Percentiles rank a stretch among this genome's conserved stretches.
These are phyloP conservation scores for Xyrichtys novacula DNA, from an alignment of 2,797 vertebrate species.

Conservation along the genomic window DNA sequence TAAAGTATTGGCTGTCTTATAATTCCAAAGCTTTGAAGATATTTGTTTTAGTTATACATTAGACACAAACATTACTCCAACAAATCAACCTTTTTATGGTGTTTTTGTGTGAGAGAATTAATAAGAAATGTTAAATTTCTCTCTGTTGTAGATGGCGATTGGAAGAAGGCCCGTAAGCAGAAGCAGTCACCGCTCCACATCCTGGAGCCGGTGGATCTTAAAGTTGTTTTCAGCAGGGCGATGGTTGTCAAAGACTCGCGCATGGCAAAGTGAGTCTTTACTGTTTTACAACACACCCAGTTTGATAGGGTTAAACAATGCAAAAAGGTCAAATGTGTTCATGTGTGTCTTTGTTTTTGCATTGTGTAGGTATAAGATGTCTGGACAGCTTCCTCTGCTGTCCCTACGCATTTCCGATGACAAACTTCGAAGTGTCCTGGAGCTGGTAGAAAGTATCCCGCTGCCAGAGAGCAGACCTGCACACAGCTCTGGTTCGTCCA, in stretches of 20 bases:
- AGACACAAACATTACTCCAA: background rate
- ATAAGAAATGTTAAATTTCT: constrained; percentile 28
- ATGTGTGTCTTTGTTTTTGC: constrained; percentile 1
- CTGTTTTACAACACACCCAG: background rate
- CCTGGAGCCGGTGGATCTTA: constrained; percentile 94
- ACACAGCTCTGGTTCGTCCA: constrained; percentile 64
- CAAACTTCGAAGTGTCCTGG: constrained; percentile 90
- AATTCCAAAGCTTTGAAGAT: background rate
- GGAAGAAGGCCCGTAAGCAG: constrained; percentile 92
- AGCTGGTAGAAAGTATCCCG: constrained; percentile 94
- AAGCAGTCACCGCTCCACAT: constrained; percentile 91
- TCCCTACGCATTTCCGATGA: constrained; percentile 94
- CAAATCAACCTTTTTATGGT: background rate
- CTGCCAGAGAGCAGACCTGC: constrained; percentile 86
- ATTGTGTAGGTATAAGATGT: constrained; percentile 91
- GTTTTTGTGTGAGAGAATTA: constrained; percentile 5
- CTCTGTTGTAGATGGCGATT: constrained; percentile 88
- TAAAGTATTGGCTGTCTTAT: background rate
- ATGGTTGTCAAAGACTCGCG: constrained; percentile 95
- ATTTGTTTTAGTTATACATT: background rate
- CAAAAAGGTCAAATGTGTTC: background rate
- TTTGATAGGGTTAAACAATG: background rate
- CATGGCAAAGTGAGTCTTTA: constrained; percentile 92
- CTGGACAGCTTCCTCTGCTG: constrained; percentile 91
- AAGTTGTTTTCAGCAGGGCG: constrained; percentile 92